Base-by-base conservation (phyloP, 1,140 invertebrate species). In the Tetragnatha versicolor region DNA sequence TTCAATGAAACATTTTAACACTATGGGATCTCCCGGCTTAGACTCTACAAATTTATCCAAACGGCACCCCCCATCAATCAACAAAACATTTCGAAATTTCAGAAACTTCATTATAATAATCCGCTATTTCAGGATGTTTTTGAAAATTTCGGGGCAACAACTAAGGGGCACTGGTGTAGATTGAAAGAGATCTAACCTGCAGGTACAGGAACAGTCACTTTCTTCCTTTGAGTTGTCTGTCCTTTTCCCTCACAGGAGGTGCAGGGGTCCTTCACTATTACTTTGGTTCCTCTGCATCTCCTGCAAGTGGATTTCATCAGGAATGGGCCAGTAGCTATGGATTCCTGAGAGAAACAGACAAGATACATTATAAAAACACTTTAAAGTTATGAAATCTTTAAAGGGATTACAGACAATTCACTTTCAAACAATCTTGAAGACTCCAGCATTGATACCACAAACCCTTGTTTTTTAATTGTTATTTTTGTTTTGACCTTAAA, bases 281-380 rank as follows among this genome's bases (percentile, higher is more conserved):
- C 90, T 69, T 92, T 89, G 0, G 91, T 92, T 4, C 98, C 98
- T 83, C 94, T 90, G 86, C 98, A 99, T 82, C 92, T 91, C 80
- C 96, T 89, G 86, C 98, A 99, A 0, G 97, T 98, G 10, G 93
- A 93, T 65, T 96, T 90, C 95, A 99, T 98, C 20, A 99, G 91
- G 88, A 99, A 99, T 47, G 97, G 96, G 37, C 98, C 89, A 17
- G 87, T 88, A 22, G 82, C 85, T 7, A 88, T 83, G 9, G 87
- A 89, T 84, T 88, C 89, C 94, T 92, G 17, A 20, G 20, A 12
- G 35, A 60, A 35, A 69, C 78, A 37, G 66, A n/a, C n/a, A n/a
- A n/a, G n/a, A n/a, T n/a, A n/a, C n/a, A n/a, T n/a, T n/a, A n/a
- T n/a, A n/a, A n/a, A n/a, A n/a, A n/a, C n/a, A n/a, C n/a, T n/a